Percentiles rank a stretch among this genome's conserved stretches.
These are phyloP conservation scores for Procambarus virginalis DNA, from an alignment of 1,140 invertebrate species.

Conservation along the genomic window DNA sequence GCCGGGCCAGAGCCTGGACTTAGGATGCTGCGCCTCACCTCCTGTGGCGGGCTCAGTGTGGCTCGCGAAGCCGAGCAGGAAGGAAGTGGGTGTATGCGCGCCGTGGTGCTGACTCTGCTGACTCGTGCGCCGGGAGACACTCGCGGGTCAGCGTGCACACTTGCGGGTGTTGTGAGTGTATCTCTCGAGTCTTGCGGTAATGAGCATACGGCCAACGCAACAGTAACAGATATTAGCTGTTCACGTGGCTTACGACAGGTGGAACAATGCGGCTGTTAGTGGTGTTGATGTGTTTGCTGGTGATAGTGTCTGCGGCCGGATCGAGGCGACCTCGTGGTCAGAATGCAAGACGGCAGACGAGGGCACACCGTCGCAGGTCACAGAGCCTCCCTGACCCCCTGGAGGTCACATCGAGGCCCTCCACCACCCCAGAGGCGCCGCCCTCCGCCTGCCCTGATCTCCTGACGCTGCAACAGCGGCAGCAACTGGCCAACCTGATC, in stretches of 20 bases:
- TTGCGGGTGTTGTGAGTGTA: neutral
- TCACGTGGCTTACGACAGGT: neutral
- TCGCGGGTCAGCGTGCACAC: neutral
- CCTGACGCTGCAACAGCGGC: conserved; percentile 31
- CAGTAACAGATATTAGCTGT: neutral
- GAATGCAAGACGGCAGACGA: neutral
- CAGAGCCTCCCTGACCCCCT: conserved; percentile 9
- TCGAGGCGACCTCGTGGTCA: conserved; percentile 32
- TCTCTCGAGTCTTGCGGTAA: neutral
- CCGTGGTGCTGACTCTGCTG: neutral
- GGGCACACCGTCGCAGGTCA: conserved; percentile 11
- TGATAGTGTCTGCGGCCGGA: conserved; percentile 31
- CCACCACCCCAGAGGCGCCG: neutral
- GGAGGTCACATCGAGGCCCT: neutral
- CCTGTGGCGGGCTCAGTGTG: conserved; percentile 49
- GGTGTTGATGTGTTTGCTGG: conserved; percentile 28
- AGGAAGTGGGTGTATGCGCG: conserved; percentile 39
- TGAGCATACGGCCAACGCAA: neutral
- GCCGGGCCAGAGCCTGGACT: too few species aligned
- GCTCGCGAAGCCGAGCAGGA: conserved; percentile 35
- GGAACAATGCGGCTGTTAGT: conserved; percentile 36
- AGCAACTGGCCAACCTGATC: conserved; percentile 31
- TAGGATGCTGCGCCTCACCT: conserved; percentile 27
- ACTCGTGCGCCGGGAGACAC: conserved; percentile 4
- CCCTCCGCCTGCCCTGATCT: conserved; percentile 32